Evolutionary conservation across 2,888 invertebrate genomes (phyloP).

Genomic region (Agrilus mali): DNA sequence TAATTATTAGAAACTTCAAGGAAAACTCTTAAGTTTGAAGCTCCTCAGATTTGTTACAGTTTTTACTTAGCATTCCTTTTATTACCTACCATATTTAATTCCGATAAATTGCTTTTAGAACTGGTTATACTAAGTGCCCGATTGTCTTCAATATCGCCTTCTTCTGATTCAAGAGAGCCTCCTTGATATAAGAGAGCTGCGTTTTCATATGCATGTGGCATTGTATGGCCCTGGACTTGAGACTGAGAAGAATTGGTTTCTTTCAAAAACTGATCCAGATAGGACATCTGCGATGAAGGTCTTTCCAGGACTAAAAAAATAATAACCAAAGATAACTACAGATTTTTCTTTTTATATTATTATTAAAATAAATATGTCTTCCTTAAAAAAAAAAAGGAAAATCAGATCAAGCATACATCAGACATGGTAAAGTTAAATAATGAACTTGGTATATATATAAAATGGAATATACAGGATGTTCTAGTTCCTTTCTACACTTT

Average conservation of each 20-base stretch:
- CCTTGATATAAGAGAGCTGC: conserved; percentile 31
- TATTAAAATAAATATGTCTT: too few relatives aligned
- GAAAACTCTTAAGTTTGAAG: too few relatives aligned
- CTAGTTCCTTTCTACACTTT: too few relatives aligned
- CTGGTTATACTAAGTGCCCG: conserved; percentile 64
- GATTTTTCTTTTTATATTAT: too few relatives aligned
- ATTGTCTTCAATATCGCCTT: conserved; percentile 64
- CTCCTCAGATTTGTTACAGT: too few relatives aligned
- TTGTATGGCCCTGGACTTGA: conserved; percentile 15
- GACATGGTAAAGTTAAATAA: too few relatives aligned
- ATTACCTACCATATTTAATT: conserved; percentile 62
- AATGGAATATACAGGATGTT: too few relatives aligned
- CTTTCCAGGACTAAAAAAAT: conserved; percentile 66
- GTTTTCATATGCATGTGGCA: conserved; percentile 26
- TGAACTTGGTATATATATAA: too few relatives aligned
- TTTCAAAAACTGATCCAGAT: conserved; percentile 80
- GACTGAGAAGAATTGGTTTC: conserved; percentile 42
- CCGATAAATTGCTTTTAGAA: conserved; percentile 74
- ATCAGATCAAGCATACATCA: too few relatives aligned
- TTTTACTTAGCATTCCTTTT: not conserved
- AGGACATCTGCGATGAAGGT: conserved; percentile 84
- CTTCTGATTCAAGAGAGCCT: conserved; percentile 55
- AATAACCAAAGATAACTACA: not conserved
- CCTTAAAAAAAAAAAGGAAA: too few relatives aligned
- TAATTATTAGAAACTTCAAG: too few relatives aligned